Conservation (phyloP, 2,113 vertebrate species). For the Sapayoa aenigma region DNA sequence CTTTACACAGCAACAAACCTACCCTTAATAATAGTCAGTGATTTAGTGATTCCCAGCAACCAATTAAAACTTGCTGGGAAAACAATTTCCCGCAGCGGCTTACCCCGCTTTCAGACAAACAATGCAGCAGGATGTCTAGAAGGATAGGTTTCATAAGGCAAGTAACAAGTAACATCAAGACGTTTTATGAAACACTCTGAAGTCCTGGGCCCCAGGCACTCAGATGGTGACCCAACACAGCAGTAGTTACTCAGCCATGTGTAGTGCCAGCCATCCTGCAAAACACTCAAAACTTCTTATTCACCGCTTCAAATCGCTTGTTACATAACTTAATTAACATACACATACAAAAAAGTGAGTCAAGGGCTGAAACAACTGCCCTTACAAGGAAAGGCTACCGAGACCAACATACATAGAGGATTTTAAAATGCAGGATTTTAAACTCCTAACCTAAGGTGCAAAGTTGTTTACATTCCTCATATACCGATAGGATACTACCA, state of each 20-base stretch:
- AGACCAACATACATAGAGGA: rapidly evolving
- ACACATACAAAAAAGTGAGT: not conserved
- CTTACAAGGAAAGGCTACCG: not conserved
- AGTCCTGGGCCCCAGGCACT: not conserved
- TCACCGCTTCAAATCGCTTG: not conserved
- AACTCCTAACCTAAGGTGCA: not conserved
- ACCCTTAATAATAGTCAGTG: not conserved
- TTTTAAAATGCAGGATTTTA: no score
- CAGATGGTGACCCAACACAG: not conserved
- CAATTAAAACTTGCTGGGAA: constrained; percentile 32
- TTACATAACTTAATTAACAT: not conserved
- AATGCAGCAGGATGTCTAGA: constrained; percentile 36
- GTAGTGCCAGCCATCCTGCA: not conserved
- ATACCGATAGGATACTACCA: not conserved
- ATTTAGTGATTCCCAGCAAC: constrained; percentile 35
- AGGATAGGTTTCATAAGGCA: constrained; percentile 43
- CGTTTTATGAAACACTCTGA: not conserved
- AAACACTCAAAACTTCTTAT: not conserved
- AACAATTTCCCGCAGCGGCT: not conserved
- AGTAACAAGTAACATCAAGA: constrained; percentile 24
- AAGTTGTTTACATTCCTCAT: not conserved
- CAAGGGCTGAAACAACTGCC: not conserved
- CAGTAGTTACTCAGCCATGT: not conserved
- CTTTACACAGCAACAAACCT: not conserved
- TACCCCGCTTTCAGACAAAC: constrained; percentile 22